Conservation (phyloP, 2,113 vertebrate species). For the Anthoscopus minutus region DNA sequence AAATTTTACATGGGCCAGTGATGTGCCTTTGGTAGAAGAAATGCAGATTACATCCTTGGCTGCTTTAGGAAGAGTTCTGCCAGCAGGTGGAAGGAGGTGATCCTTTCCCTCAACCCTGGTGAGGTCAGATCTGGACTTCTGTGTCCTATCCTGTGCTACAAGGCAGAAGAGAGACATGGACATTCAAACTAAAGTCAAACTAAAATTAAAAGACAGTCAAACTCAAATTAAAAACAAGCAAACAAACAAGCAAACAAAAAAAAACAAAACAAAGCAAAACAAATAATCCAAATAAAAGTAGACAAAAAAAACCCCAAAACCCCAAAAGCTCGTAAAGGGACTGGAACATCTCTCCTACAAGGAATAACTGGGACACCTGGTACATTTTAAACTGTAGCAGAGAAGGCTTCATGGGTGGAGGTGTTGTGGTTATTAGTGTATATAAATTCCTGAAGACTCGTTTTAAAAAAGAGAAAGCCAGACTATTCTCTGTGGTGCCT, state of each 20-base stretch:
- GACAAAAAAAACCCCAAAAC: too few relatives aligned
- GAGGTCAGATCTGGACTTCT: background rate
- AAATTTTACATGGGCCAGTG: background rate
- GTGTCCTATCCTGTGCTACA: background rate
- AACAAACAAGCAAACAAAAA: too few relatives aligned
- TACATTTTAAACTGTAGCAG: background rate
- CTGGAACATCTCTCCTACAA: background rate
- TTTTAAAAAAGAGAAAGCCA: background rate
- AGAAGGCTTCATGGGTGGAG: accelerated
- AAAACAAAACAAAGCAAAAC: background rate
- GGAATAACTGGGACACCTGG: background rate
- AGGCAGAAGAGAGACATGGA: too few relatives aligned
- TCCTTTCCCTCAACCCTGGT: background rate
- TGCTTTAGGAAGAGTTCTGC: background rate
- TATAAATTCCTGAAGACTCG: background rate
- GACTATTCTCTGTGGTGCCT: background rate
- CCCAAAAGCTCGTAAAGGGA: background rate
- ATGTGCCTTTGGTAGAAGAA: background rate
- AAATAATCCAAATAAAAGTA: background rate
- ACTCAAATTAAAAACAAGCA: too few relatives aligned
- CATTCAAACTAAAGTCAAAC: background rate
- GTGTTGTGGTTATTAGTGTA: background rate
- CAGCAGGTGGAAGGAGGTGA: background rate
- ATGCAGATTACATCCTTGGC: background rate
- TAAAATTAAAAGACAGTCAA: background rate